Percentiles rank a stretch among this genome's conserved stretches.
phyloP scores from a whole-genome alignment of 1,140 invertebrate species.

The Apis laboriosa region DNA sequence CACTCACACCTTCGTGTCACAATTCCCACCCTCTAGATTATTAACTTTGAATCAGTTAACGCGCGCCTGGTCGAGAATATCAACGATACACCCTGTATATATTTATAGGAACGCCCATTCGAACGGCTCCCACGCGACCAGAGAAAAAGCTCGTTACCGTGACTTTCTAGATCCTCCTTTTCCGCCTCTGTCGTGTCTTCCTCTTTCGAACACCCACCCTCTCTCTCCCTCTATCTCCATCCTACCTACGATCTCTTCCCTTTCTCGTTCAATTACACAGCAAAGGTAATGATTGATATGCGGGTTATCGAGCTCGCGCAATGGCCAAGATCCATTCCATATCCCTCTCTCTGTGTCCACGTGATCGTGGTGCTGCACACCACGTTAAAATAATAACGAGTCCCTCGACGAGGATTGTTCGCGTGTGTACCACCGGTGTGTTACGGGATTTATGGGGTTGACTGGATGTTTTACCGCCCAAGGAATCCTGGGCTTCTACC shows the following conservation, averaged over 20 bases:
- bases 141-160: constrained; percentile 60
- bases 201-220: not conserved
- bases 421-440: constrained; percentile 1
- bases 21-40: not conserved
- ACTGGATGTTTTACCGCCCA: constrained; percentile 53
- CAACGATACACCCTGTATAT: constrained; percentile 38
- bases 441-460: constrained; percentile 51
- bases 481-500: constrained; percentile 32
- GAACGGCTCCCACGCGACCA: constrained; percentile 55
- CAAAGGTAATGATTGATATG: constrained; percentile 58
- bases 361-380: constrained; percentile 18
- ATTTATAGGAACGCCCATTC: constrained; percentile 40
- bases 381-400: constrained; percentile 60
- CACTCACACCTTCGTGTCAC: too few relatives aligned
- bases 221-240: too few relatives aligned
- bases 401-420: not conserved
- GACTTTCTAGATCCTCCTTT: constrained; percentile 47
- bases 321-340: constrained; percentile 47
- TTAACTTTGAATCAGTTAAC: not conserved
- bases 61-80: not conserved
- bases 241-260: not conserved
- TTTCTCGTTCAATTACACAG: constrained; percentile 61
- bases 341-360: constrained; percentile 4
- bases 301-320: constrained; percentile 42
- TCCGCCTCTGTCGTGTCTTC: not conserved